Base-by-base conservation (phyloP, 2,113 vertebrate genomes). In the Nesoenas mayeri region DNA sequence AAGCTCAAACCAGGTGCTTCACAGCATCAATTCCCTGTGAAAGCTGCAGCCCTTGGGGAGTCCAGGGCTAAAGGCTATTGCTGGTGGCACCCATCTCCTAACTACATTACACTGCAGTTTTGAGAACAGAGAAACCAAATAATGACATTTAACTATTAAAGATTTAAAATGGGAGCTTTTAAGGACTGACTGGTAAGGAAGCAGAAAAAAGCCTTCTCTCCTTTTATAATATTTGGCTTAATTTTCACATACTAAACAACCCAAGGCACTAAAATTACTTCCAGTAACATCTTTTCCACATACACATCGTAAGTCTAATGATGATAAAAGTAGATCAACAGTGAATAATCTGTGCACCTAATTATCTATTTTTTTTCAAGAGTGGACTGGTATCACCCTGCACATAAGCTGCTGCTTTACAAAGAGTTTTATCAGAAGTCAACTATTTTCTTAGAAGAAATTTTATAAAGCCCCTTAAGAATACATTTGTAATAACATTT, bases 1-100 rank as follows among this genome's bases (percentile, higher is more conserved):
- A 86, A 84, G 92, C 51, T 89, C 42, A 31, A 80, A 90, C 67
- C 51, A 96, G 87, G 56, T 66, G 84, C 73, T 67, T 74, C 79
- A 26, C 29, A 71, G 22, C 48, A 64, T 5, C 51, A 58, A 89
- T 78, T 20, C 69, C 42, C 53, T 58, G 26, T 10, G 28, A 83
- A 86, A 87, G 48, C 60, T 65, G 29, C 56, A 69, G 48, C 21
- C 40, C 2, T 2, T 48, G 34, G 60, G 24, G 61, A 89, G 77
- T 47, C 38, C 57, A 72, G 36, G 3, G 53, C 47, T 60, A 60
- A 84, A 21, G 42, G 75, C 48, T 69, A 42, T 15, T 58, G 71
- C 25, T 64, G 44, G 47, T 24, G 32, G 75, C 64, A 88, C 58
- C 40, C 25, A 32, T n/a, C 74, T 61, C 81, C 36, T 31, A 80